phyloP scores from a whole-genome alignment of 2,113 vertebrate species.

The Oreotrochilus melanogaster region DNA sequence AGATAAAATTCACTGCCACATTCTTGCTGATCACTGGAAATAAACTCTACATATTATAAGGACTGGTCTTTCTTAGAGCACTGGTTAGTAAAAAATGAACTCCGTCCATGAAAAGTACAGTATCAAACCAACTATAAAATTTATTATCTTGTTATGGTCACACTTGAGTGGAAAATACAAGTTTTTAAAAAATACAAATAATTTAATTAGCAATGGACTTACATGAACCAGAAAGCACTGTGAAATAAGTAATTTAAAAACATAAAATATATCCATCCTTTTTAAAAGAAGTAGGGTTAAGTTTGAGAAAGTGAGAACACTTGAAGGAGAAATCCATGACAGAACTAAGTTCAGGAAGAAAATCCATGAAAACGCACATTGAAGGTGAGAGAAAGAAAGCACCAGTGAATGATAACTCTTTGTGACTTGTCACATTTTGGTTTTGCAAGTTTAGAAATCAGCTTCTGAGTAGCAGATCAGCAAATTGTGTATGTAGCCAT shows the following conservation, averaged over 20 bases:
- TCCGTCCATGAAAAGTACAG: not conserved
- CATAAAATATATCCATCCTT: not conserved
- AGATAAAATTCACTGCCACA: not conserved
- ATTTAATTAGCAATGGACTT: not conserved
- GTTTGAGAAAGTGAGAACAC: not conserved
- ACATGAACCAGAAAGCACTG: not conserved
- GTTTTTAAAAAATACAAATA: not conserved
- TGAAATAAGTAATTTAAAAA: not conserved
- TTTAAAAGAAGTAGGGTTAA: not conserved
- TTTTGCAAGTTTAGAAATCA: not conserved
- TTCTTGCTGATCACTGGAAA: not conserved
- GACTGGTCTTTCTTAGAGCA: not conserved
- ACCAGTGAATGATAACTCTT: not conserved
- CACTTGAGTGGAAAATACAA: not conserved
- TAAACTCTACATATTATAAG: not conserved
- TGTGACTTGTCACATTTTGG: not conserved
- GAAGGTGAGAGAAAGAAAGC: not conserved
- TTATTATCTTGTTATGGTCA: not conserved
- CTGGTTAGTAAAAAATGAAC: not conserved
- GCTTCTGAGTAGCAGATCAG: not conserved
- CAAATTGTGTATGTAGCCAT: not conserved
- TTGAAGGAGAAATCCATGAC: not conserved
- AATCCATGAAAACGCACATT: not conserved
- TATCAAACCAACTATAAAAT: not conserved
- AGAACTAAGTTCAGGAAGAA: not conserved